phyloP scores from a whole-genome alignment of 2,797 vertebrate species.

The Arnoldichthys spilopterus region DNA sequence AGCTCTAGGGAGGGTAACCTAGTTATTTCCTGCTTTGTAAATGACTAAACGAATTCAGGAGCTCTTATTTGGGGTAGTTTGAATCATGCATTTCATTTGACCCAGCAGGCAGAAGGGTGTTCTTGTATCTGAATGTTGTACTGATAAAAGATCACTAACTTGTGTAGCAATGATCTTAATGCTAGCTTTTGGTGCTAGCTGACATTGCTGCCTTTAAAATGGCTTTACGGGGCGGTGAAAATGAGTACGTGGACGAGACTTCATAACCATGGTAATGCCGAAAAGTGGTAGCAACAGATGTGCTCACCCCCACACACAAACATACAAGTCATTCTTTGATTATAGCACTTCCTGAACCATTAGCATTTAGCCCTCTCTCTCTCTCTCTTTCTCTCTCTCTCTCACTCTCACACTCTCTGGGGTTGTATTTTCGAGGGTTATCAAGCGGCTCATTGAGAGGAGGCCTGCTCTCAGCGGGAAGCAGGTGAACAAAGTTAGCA shows the following conservation, averaged over 20 bases:
- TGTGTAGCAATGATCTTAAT: constrained; percentile 8
- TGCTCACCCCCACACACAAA: constrained; percentile 19
- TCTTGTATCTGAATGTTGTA: background rate
- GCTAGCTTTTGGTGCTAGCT: constrained; percentile 2
- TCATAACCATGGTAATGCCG: background rate
- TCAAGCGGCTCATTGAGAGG: constrained; percentile 85
- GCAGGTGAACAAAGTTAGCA: constrained; percentile 87
- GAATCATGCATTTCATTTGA: background rate
- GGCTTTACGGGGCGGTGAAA: background rate
- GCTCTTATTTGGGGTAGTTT: background rate
- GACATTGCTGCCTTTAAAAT: background rate
- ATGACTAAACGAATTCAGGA: background rate
- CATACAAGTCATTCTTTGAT: constrained; percentile 43
- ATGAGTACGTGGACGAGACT: background rate
- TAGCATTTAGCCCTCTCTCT: constrained; percentile 55
- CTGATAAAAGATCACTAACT: background rate
- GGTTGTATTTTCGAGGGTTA: constrained; percentile 82
- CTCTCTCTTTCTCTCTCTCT: constrained; percentile 41
- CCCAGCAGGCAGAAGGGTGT: background rate
- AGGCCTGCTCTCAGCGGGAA: constrained; percentile 85
- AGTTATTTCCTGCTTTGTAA: background rate
- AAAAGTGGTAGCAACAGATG: constrained; percentile 32
- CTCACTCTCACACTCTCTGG: constrained; percentile 49
- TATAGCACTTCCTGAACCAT: constrained; percentile 47
- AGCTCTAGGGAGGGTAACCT: background rate